These are phyloP conservation scores for Sialia sialis DNA, from an alignment of 2,113 vertebrate genomes.

Conservation along the genomic window DNA sequence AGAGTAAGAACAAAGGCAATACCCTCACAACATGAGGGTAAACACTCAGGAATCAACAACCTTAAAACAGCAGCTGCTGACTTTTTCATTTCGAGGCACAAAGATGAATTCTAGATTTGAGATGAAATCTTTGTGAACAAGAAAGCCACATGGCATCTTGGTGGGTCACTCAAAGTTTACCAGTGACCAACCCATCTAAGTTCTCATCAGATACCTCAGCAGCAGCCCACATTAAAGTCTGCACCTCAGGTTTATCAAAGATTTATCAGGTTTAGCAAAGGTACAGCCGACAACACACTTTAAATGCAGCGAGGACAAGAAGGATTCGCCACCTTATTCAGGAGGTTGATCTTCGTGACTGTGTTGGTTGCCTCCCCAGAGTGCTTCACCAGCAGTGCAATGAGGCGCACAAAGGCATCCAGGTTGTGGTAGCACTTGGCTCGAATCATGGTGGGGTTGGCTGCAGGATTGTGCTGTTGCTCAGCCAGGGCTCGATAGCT, in stretches of 20 bases:
- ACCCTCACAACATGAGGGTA: neutral
- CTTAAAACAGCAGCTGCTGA: neutral
- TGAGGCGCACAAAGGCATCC: constrained; percentile 96
- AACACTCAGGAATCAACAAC: neutral
- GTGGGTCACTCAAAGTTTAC: neutral
- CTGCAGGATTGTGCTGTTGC: constrained; percentile 96
- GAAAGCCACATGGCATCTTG: neutral
- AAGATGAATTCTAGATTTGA: neutral
- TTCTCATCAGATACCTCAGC: neutral
- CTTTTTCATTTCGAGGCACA: neutral
- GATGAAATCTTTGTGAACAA: neutral
- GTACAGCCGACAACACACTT: rapidly evolving
- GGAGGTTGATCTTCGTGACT: constrained; percentile 97
- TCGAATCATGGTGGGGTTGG: constrained; percentile 95
- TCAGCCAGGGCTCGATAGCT: constrained; percentile 97
- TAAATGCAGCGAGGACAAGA: rapidly evolving
- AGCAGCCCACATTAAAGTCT: neutral
- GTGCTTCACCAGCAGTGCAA: constrained; percentile 96
- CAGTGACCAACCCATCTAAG: neutral
- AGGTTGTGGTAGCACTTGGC: constrained; percentile 99
- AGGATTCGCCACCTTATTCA: constrained; percentile 85
- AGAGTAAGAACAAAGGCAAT: neutral
- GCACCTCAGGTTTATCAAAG: neutral
- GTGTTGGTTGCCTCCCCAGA: constrained; percentile 98
- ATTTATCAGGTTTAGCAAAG: neutral